phyloP scores from a whole-genome alignment of 1,140 invertebrate species.

The Drosophila mojavensis region DNA sequence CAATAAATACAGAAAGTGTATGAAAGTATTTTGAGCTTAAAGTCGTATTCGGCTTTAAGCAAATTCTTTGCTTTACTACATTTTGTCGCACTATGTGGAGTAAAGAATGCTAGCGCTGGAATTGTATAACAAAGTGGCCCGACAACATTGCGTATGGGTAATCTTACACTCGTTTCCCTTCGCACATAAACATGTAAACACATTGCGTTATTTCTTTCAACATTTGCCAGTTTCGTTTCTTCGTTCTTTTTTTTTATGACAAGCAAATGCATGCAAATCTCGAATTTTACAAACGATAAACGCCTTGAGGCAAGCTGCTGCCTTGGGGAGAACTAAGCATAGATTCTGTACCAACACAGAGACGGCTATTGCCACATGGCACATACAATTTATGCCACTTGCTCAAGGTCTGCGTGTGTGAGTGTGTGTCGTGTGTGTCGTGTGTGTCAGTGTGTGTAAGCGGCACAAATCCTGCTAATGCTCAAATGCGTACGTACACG shows the following conservation, averaged over 20 bases:
- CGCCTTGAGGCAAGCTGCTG: slow-evolving; percentile 77
- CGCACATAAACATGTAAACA: slow-evolving; percentile 75
- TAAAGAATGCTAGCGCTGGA: background rate
- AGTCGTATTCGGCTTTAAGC: slow-evolving; percentile 11
- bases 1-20: slow-evolving; percentile 15
- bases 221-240: slow-evolving; percentile 20
- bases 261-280: slow-evolving; percentile 81
- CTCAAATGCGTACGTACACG: slow-evolving; percentile 69
- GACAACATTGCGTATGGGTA: slow-evolving; percentile 76
- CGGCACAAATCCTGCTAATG: slow-evolving; percentile 71
- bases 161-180: slow-evolving; percentile 61
- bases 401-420: slow-evolving; percentile 29
- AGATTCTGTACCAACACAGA: background rate
- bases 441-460: slow-evolving; percentile 10
- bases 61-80: slow-evolving; percentile 2
- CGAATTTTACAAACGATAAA: slow-evolving; percentile 82
- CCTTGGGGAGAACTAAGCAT: background rate
- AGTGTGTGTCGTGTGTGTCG: slow-evolving; percentile 25
- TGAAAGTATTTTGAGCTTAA: slow-evolving; percentile 8
- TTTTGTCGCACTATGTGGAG: slow-evolving; percentile 2
- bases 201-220: slow-evolving; percentile 59
- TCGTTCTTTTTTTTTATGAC: slow-evolving; percentile 62
- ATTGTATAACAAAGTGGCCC: slow-evolving; percentile 73
- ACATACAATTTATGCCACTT: slow-evolving; percentile 74
- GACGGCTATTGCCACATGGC: slow-evolving; percentile 9